Evolutionary conservation across 2,113 vertebrate genomes (phyloP).

Genomic region (Pangasianodon gigas): DNA sequence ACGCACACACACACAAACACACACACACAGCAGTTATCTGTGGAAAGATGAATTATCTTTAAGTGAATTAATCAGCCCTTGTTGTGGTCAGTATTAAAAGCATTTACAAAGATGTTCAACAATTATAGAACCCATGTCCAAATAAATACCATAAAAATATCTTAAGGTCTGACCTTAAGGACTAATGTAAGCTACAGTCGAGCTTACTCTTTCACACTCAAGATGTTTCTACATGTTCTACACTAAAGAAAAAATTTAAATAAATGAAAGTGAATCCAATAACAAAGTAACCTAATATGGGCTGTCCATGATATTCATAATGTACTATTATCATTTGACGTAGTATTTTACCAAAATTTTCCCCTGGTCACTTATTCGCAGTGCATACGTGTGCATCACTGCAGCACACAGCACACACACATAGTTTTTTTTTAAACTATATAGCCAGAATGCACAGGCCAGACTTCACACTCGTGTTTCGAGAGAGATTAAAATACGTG

Average conservation of each 20-base stretch:
- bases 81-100: conserved; percentile 2
- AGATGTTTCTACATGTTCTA: background rate
- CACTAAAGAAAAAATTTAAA: background rate
- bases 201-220: background rate
- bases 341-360: background rate
- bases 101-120: background rate
- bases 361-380: background rate
- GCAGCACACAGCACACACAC: conserved; percentile 20
- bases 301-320: too few relatives aligned
- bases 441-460: background rate
- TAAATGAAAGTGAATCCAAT: background rate
- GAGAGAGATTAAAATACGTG: background rate
- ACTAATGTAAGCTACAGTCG: background rate
- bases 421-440: background rate
- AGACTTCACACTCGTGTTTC: background rate
- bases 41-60: background rate
- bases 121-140: background rate
- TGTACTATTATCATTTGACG: background rate
- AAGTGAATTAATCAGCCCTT: background rate
- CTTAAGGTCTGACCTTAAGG: background rate
- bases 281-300: background rate
- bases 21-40: background rate
- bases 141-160: background rate
- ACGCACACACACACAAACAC: background rate
- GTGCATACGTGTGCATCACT: background rate